Evolutionary conservation across 2,888 invertebrate genomes (phyloP).

Genomic region (Steinernema scapterisci): DNA sequence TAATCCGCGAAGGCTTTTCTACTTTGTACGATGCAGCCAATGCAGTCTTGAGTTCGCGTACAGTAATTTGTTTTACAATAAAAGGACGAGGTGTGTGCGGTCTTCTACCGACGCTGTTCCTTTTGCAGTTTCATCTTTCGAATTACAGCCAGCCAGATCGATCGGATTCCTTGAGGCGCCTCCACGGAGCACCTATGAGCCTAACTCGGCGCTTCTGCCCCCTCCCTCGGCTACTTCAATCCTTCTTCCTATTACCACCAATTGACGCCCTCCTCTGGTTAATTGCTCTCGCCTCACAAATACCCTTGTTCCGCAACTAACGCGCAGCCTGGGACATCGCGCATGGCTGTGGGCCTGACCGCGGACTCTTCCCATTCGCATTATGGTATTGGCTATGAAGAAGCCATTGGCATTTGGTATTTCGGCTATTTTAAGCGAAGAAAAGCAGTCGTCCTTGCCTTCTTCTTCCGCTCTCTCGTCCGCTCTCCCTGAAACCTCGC

Average conservation of each 20-base stretch:
- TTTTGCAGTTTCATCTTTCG: neutral
- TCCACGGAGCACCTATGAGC: too few relatives aligned
- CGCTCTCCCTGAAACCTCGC: neutral
- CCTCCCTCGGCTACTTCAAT: neutral
- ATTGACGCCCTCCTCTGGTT: slow-evolving; percentile 25
- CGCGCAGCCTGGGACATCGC: neutral
- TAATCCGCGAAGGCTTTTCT: neutral
- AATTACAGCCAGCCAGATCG: too few relatives aligned
- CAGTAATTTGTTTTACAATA: too few relatives aligned
- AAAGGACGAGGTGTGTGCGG: neutral
- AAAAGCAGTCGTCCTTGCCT: neutral
- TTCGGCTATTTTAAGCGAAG: slow-evolving; percentile 1
- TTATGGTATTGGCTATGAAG: slow-evolving; percentile 20
- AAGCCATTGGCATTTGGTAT: slow-evolving; percentile 25
- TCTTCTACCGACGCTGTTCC: neutral
- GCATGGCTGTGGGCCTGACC: slow-evolving; percentile 14
- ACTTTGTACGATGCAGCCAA: too few relatives aligned
- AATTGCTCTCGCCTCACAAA: slow-evolving; percentile 28
- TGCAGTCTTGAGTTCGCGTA: too few relatives aligned
- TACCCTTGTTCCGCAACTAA: neutral
- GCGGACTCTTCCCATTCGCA: slow-evolving; percentile 20
- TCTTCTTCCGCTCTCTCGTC: neutral
- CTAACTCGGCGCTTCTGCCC: too few relatives aligned
- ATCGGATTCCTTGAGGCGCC: too few relatives aligned
- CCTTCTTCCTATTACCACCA: slow-evolving; percentile 8